Evolutionary conservation across 2,888 invertebrate genomes (phyloP).

Genomic region (Tortricodes alternella): DNA sequence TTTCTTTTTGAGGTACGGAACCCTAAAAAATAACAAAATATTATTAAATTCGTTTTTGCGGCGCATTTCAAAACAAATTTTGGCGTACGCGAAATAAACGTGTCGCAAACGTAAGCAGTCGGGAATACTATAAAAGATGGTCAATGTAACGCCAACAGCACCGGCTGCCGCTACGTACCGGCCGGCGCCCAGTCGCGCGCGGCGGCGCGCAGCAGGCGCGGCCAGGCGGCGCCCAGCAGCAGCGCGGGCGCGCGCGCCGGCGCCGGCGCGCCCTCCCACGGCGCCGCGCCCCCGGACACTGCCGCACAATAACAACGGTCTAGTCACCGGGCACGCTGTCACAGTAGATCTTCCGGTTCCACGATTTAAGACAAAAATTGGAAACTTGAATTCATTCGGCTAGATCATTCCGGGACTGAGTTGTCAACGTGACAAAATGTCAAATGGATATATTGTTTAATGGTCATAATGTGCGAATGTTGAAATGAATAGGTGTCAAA

Average conservation of each 20-base stretch:
- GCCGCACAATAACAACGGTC: background rate
- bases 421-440: no score
- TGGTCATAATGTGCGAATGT: no score
- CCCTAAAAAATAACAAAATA: no score
- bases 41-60: no score
- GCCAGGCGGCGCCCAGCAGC: slow-evolving; percentile 42
- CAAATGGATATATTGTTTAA: no score
- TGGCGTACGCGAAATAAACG: no score
- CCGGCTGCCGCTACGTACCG: background rate
- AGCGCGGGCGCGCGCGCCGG: slow-evolving; percentile 8
- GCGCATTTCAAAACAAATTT: no score
- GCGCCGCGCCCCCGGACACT: slow-evolving; percentile 40
- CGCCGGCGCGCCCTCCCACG: slow-evolving; percentile 40
- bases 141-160: background rate
- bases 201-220: slow-evolving; percentile 44
- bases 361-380: background rate
- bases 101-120: background rate
- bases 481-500: no score
- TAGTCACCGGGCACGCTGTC: background rate
- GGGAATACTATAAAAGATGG: background rate
- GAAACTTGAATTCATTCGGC: no score
- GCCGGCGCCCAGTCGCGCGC: slow-evolving; percentile 32
- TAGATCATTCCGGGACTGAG: no score
- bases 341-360: background rate
- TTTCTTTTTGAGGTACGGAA: no score